Percentiles rank a stretch among this genome's conserved stretches.
Evolutionary conservation across 2,797 vertebrate genomes (phyloP).

Genomic region (Sebastes miniatus): DNA sequence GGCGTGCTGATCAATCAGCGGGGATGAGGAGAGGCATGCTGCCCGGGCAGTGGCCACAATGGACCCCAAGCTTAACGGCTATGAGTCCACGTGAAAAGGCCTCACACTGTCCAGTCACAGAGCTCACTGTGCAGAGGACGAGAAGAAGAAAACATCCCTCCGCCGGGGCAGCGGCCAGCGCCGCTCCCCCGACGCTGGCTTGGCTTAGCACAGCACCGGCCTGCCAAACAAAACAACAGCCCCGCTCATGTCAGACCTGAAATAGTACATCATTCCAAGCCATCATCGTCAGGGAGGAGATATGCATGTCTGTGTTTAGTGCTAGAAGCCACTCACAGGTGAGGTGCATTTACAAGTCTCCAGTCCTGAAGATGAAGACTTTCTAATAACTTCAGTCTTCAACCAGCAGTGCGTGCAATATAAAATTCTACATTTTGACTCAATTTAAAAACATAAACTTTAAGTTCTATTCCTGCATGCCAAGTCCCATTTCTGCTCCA

Average conservation of each 20-base stretch:
- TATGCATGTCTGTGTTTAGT: conserved; percentile 17
- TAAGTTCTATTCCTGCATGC: conserved; percentile 36
- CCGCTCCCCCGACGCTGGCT: conserved; percentile 53
- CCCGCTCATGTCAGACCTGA: conserved; percentile 62
- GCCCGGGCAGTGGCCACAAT: conserved; percentile 63
- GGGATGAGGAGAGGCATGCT: conserved; percentile 71
- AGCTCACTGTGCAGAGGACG: conserved; percentile 56
- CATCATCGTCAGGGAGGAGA: conserved; percentile 31
- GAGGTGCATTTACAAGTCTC: neutral
- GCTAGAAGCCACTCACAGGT: neutral
- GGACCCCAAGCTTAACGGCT: conserved; percentile 61
- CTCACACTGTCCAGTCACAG: conserved; percentile 67
- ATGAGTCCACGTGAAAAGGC: conserved; percentile 59
- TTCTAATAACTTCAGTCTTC: neutral
- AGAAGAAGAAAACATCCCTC: conserved; percentile 65
- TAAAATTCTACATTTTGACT: conserved; percentile 20
- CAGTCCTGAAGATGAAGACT: neutral
- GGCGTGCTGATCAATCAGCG: conserved; percentile 64
- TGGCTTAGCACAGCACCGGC: conserved; percentile 33
- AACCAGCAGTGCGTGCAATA: neutral
- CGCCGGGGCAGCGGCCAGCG: conserved; percentile 35
- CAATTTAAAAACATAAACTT: conserved; percentile 49
- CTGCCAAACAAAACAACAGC: conserved; percentile 74
- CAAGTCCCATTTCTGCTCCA: conserved; percentile 57
- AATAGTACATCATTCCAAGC: conserved; percentile 62